Evolutionary conservation across 2,113 vertebrate species (phyloP).

Genomic region (Tachysurus fulvidraco): DNA sequence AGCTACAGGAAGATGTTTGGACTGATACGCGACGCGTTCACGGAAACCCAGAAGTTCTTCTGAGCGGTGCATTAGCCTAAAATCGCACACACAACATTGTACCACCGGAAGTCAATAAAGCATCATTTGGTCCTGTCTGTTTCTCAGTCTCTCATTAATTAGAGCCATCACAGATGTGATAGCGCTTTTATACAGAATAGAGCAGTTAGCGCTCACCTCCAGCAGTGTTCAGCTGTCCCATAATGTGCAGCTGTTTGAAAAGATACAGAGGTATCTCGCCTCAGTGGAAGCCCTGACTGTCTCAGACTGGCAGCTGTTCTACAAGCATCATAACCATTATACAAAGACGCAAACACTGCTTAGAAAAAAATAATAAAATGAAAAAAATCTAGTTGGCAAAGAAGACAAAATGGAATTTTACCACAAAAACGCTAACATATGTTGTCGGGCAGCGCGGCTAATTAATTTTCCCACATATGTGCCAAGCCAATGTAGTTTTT

Average conservation of each 20-base stretch:
- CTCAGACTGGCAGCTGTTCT: slow-evolving; percentile 7
- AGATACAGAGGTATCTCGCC: neutral
- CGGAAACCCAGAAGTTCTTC: too few relatives aligned
- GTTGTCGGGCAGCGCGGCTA: neutral
- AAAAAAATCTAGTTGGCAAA: neutral
- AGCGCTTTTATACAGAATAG: neutral
- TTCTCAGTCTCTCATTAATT: neutral
- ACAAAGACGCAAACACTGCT: neutral
- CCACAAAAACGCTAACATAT: neutral
- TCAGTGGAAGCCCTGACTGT: neutral
- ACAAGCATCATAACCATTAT: slow-evolving; percentile 5
- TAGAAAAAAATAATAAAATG: neutral
- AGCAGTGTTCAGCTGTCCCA: slow-evolving; percentile 12
- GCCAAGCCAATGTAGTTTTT: neutral
- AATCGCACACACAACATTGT: neutral
- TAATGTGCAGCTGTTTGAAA: slow-evolving; percentile 22
- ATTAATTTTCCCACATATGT: neutral
- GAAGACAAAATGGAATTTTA: neutral
- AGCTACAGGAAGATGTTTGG: neutral
- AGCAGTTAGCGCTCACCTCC: slow-evolving; percentile 14
- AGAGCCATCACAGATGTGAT: neutral
- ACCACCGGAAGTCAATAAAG: neutral
- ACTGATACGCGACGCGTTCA: neutral
- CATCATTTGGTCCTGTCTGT: neutral
- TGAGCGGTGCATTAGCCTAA: neutral